Base-by-base conservation (phyloP, 2,888 invertebrate genomes). In the Cephus rjabovi region DNA sequence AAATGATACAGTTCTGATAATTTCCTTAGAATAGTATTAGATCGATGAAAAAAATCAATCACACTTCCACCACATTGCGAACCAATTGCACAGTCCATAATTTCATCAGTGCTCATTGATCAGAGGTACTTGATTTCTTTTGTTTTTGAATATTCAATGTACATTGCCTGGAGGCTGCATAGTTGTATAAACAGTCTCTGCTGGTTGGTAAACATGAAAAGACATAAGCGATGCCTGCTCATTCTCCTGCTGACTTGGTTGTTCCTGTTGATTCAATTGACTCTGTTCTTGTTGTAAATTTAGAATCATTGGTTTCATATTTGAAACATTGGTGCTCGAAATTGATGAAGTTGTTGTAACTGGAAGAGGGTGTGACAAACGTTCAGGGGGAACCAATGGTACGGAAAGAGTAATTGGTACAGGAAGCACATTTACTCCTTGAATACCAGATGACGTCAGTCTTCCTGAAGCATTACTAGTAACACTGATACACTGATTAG, bases 351-450 rank as follows among this genome's bases (percentile, higher is more conserved):
- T 82, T 6, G 87, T 77, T 69, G 85, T 87, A 3, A 86, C 82
- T 30, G 88, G 82, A 23, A 88, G 79, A 0, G 89, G 82, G 73
- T 90, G 89, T 0, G 87, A 82, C 79, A 90, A 91, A 68, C 88
- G 79, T 80, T 91, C 90, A 11, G 89, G 85, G 30, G 90, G 83
- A 34, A 89, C 87, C 68, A 90, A 85, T 12, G 90, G 87, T 34
- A 89, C 86, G n/a, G 91, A 87, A 4, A 89, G 83, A 12, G 89
- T 87, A 73, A 88, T 87, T 30, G 90, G 89, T 31, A 88, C 83
- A 4, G 90, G 85, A 78, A 91, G 83, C 9, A 88, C 86, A 77
- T 85, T 89, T 3, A 90, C 87, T 69, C 88, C 87, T 79, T 89
- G 86, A 23, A 89, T 83, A 4, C 73, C 74, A 11, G 81, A 75